Conservation (phyloP, 2,888 invertebrate species). For the Epinotia nisella region DNA sequence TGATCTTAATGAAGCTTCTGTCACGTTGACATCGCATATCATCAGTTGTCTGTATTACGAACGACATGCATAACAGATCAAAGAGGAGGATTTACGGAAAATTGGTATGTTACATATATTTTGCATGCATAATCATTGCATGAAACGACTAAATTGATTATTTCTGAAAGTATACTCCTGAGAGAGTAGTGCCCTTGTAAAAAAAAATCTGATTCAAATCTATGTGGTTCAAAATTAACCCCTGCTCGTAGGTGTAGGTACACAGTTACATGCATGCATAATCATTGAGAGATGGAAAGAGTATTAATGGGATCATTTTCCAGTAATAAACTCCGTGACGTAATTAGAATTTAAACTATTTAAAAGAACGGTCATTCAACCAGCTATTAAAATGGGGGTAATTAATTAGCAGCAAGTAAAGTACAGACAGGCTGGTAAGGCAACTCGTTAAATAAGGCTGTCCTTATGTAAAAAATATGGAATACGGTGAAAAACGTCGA, state of each 20-base stretch:
- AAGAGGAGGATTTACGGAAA: constrained; percentile 2
- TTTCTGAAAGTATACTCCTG: too few species aligned
- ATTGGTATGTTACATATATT: too few species aligned
- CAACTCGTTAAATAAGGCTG: constrained; percentile 51
- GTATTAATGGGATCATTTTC: background rate
- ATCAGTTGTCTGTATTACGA: background rate
- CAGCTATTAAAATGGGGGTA: constrained; percentile 30
- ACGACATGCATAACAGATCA: constrained; percentile 1
- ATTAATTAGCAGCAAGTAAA: constrained; percentile 33
- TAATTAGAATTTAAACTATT: constrained; percentile 25
- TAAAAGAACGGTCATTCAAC: constrained; percentile 16
- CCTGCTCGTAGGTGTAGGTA: too few species aligned
- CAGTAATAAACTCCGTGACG: constrained; percentile 5
- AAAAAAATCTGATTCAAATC: too few species aligned
- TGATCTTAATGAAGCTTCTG: too few species aligned
- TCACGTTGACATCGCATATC: too few species aligned
- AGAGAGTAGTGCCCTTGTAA: too few species aligned
- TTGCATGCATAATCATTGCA: too few species aligned
- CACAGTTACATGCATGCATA: too few species aligned
- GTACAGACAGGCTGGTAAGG: constrained; percentile 28
- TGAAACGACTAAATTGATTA: too few species aligned
- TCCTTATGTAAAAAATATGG: constrained; percentile 69
- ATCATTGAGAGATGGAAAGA: background rate
- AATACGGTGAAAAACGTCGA: constrained; percentile 79
- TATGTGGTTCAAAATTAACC: too few species aligned